Base-by-base conservation (phyloP, 2,888 invertebrate species). In the Synanthedon andrenaeformis region DNA sequence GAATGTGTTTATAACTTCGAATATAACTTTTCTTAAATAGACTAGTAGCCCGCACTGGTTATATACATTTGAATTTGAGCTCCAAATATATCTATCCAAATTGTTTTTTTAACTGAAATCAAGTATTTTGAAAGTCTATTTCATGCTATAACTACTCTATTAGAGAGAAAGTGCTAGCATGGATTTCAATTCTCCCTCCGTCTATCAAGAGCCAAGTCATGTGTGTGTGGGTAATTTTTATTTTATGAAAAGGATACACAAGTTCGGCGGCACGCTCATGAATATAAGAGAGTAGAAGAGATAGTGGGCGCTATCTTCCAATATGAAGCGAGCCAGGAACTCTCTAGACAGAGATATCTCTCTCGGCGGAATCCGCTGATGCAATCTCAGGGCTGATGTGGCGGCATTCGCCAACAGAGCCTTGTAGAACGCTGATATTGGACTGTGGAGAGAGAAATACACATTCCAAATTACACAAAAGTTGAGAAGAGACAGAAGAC, bases 231-330 rank as follows among this genome's bases (percentile, higher is more conserved):
- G 12, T 42, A n/a, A 42, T 42, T 42, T 4, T 10, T 42, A 1
- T 42, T n/a, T n/a, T 10, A 62, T 55, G 23, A 69, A 90, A 93
- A 93, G 93, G 93, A 93, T 95, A 96, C 96, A 89, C 62, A 97
- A 92, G 53, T 96, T 92, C 28, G 99, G 97, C 55, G 93, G 89
- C 42, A 94, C 94, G 78, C 95, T 96, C 69, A 98, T 90, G 81
- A 99, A 99, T 72, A 99, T 96, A 64, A 98, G 86, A 51, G 97
- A 96, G 82, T 94, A 99, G 86, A 99, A 93, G 61, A 99, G 89
- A 74, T 99, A 99, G 78, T 99, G 99, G 59, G 96, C 97, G 66
- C 97, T 97, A 83, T 96, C 96, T 80, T 99, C 99, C 23, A 93
- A 78, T 66, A 96, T 89, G 62, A 99, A 86, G 52, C 90, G 84